Percentiles rank a stretch among this genome's conserved stretches.
These are phyloP conservation scores for Bergia puertoricense DNA, from an alignment of 92 coral and sea anemone genomes.

Conservation along the genomic window DNA sequence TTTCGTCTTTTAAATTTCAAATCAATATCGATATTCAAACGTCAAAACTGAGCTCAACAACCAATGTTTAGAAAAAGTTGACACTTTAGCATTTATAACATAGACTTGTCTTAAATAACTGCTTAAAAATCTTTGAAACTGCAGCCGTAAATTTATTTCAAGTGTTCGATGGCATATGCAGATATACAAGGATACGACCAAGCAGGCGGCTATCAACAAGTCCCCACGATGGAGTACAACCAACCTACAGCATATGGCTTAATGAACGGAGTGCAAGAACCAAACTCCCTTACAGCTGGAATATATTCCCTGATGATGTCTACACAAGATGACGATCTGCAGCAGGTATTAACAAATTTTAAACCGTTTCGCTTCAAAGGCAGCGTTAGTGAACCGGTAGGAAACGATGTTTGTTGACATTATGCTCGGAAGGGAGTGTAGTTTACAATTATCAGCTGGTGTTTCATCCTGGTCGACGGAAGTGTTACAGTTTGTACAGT, in stretches of 20 bases:
- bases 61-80: not conserved
- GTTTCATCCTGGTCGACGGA: not conserved
- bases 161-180: slow-evolving; percentile 35
- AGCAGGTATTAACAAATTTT: slow-evolving; percentile 55
- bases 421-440: slow-evolving; percentile 6
- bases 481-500: not conserved
- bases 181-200: slow-evolving; percentile 29
- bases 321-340: slow-evolving; percentile 71
- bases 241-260: not conserved
- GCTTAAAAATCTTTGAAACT: not conserved
- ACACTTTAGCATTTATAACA: not conserved
- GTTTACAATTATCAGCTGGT: not conserved
- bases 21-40: not conserved
- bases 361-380: not conserved
- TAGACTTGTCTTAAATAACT: not conserved
- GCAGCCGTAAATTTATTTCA: slow-evolving; percentile 10
- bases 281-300: slow-evolving; percentile 66
- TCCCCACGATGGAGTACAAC: slow-evolving; percentile 19
- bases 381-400: not conserved
- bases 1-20: not conserved
- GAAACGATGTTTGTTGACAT: not conserved
- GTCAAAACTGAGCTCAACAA: not conserved
- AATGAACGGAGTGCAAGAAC: slow-evolving; percentile 46
- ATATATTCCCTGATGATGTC: slow-evolving; percentile 78
- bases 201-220: slow-evolving; percentile 24